Evolutionary conservation across 2,113 vertebrate species (phyloP).

Genomic region (Caretta caretta): DNA sequence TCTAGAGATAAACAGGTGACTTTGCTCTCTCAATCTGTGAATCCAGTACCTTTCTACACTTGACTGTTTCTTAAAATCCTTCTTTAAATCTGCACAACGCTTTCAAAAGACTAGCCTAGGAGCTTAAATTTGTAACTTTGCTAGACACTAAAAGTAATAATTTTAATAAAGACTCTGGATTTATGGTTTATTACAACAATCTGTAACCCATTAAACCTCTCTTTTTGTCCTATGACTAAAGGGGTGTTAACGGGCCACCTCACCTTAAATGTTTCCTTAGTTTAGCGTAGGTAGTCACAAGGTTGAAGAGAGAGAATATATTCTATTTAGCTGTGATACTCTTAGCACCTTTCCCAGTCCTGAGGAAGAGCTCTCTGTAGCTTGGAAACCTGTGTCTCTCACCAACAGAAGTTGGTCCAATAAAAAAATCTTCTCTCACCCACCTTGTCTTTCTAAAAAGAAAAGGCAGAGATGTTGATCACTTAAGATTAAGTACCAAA

Average conservation of each 20-base stretch:
- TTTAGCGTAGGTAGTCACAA: no score
- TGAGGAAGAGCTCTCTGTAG: background rate
- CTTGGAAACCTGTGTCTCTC: background rate
- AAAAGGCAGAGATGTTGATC: background rate
- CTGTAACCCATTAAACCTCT: background rate
- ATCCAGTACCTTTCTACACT: background rate
- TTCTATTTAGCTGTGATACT: background rate
- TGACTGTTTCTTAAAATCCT: background rate
- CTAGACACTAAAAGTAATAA: background rate
- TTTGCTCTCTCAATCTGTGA: rapidly evolving
- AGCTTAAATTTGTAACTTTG: background rate
- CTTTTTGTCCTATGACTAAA: background rate
- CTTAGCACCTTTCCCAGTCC: background rate
- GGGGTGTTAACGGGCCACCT: background rate
- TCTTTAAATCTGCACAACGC: background rate
- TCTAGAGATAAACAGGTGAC: rapidly evolving
- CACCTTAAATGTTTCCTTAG: background rate
- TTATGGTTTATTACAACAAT: background rate
- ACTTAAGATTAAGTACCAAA: background rate
- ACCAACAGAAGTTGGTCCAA: background rate
- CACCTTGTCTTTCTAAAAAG: background rate
- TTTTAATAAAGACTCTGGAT: background rate
- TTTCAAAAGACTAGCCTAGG: background rate
- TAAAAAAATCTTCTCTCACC: background rate
- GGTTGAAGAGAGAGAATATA: no score